Base-by-base conservation (phyloP, 2,888 invertebrate genomes). In the Aspidapion aeneum region DNA sequence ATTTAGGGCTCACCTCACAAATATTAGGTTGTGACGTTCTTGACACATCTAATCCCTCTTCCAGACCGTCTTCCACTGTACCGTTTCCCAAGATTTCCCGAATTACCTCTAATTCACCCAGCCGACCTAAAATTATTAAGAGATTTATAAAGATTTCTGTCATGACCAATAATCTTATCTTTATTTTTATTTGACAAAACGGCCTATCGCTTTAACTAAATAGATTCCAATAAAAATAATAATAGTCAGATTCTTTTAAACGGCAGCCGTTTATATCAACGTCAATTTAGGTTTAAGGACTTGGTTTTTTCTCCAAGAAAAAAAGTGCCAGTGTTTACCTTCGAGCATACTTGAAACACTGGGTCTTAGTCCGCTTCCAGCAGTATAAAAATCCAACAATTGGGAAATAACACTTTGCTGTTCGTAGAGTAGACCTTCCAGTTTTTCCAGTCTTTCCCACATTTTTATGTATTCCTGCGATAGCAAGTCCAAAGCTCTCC, bases 391-490 rank as follows among this genome's bases (percentile, higher is more conserved):
- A 76, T 91, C 90, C 75, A 95, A 86, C 74, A 96, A 83, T 76
- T 94, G 94, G 59, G 91, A 88, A 73, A 96, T 94, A 54, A 95
- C 94, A 71, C 91, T 90, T 78, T 95, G 95, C 78, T 96, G 96
- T 76, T 95, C 94, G 78, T 90, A 88, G 1, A 95, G 85, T 65
- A 95, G 85, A 19, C 91, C 87, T 77, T 96, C 95, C 21, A 96
- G 82, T 78, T 94, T 92, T 75, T 96, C 95, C 65, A 96, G 82
- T 55, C 94, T 84, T 74, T 93, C 92, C 94, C 95, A 96, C 91
- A 96, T 96, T 78, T 93, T 91, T 60, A 94, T 91, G 75, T 95
- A 96, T 77, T 96, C 96, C 74, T 93, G 93, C 50, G 94, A 94
- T 35, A 96, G 86, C 60, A 96, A 84, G 77, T 96, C 95, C 62